Evolutionary conservation across 2,113 vertebrate species (phyloP), one percentile per base, ranked within the genome.

Genomic region (Vulpes ferrilata): DNA sequence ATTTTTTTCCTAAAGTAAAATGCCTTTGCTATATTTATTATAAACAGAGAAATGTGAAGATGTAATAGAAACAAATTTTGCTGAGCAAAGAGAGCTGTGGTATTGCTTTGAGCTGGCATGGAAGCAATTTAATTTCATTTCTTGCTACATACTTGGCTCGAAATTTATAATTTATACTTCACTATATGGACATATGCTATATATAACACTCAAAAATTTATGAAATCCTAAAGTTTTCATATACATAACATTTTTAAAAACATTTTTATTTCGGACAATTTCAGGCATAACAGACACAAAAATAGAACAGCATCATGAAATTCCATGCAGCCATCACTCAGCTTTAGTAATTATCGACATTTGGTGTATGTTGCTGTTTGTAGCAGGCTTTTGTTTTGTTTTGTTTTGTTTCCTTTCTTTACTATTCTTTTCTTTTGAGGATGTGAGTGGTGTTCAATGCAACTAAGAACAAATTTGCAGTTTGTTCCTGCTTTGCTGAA

Each of bases 401-500:
- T 69, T 12, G 43, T 7, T 43, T 43, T 43, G 43, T n/a, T 69
- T 19, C 15, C 17, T 67, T 67, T 16, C 30, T 55, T 65, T 88
- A 3, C 20, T 94, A 90, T 84, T 82, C 51, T 59, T 95, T 92
- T 84, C 76, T 79, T 92, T 98, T 95, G 80, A 93, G 2, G 53
- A 80, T 27, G 30, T 69, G 65, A 92, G 55, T 67, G 5, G 4
- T 60, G 55, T 97, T 97, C 88, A 43, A 4, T 85, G 79, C 85
- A 95, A 87, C n/a, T 67, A 80, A 93, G 65, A 83, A 93, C 78
- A 98, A 95, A 97, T 97, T 98, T 91, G 59, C 51, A 79, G n/a
- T 96, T 98, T 97, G 17, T 93, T 98, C 90, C 83, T 73, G 95
- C 74, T 95, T 96, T 98, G 96, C 82, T 98, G 51, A 84, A 98